Evolutionary conservation across 2,797 vertebrate genomes (phyloP).

Genomic region (Phoebastria nigripes): DNA sequence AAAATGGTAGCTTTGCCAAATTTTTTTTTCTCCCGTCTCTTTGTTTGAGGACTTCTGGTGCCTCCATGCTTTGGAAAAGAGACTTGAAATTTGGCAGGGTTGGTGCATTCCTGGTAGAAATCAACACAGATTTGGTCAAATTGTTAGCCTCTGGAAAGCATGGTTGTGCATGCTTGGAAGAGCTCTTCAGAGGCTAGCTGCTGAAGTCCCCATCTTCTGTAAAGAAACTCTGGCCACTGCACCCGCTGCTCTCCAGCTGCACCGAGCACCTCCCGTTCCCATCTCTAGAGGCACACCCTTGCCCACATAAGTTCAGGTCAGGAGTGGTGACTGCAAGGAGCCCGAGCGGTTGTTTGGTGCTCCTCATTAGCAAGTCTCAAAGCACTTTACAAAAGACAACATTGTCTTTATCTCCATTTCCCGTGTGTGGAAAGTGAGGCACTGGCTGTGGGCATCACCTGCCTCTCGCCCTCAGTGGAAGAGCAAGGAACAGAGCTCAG

Average conservation of each 20-base stretch:
- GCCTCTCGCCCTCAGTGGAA: not conserved
- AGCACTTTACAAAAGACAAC: not conserved
- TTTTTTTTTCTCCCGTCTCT: not conserved
- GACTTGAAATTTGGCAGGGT: conserved; percentile 23
- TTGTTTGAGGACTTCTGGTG: conserved; percentile 15
- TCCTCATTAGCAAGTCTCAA: not conserved
- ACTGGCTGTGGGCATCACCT: not conserved
- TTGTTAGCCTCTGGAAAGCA: not conserved
- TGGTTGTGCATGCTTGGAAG: not conserved
- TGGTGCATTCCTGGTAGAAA: conserved; percentile 25
- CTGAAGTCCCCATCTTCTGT: not conserved
- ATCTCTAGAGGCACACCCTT: not conserved
- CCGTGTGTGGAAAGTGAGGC: accelerated
- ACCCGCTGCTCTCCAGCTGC: not conserved
- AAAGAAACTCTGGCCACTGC: not conserved
- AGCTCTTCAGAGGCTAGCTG: not conserved
- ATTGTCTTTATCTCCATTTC: not conserved
- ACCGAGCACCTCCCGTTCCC: not conserved
- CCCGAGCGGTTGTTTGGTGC: accelerated
- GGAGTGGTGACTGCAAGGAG: not conserved
- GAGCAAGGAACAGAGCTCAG: not conserved
- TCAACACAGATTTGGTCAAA: not conserved
- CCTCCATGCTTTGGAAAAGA: conserved; percentile 27
- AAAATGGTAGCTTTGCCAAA: not conserved
- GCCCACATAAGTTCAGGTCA: not conserved